Base-by-base conservation (phyloP, 2,797 vertebrate species). In the Buphagus erythrorhynchus region DNA sequence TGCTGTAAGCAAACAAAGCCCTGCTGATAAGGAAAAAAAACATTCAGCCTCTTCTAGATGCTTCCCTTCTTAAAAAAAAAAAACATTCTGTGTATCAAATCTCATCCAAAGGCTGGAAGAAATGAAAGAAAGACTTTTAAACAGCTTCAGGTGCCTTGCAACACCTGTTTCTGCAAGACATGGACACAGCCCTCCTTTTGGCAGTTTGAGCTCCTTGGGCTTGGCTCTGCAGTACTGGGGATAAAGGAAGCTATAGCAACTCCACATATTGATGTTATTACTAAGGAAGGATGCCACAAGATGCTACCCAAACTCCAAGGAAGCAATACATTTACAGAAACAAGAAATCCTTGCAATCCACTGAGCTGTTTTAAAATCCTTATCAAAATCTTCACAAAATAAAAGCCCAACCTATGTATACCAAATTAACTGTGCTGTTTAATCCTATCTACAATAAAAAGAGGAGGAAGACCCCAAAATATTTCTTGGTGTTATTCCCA, bases 81-180 rank as follows among this genome's bases (percentile, higher is more conserved):
- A 15, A 4, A 6, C 0, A 1, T 28, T 77, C 33, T 33, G 77
- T 65, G n/a, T 29, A 45, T 31, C 51, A 72, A 51, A 72, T 62
- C 36, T 78, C 63, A 78, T 43, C 35, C 36, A 68, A 88, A 59
- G 21, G 26, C 48, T 28, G 38, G 13, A 25, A n/a, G 13, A 72
- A 82, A 73, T 28, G 48, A 61, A 80, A 95, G 38, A 62, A 51
- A 59, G 33, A 36, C 29, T 72, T 62, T 45, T 31, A 86, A 82
- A 68, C n/a, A 57, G 63, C 38, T 42, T 45, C 78, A 92, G 63
- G n/a, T 25, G 22, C 35, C 42, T 69, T 67, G 48, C 9, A 8
- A 51, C 36, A 71, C 11, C 24, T 68, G 18, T 38, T 68, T 63
- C 59, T 82, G n/a, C 24, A 48, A 49, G 42, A 52, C 2, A 8